phyloP scores from a whole-genome alignment of 2,888 invertebrate species.

The Eudemis profundana region DNA sequence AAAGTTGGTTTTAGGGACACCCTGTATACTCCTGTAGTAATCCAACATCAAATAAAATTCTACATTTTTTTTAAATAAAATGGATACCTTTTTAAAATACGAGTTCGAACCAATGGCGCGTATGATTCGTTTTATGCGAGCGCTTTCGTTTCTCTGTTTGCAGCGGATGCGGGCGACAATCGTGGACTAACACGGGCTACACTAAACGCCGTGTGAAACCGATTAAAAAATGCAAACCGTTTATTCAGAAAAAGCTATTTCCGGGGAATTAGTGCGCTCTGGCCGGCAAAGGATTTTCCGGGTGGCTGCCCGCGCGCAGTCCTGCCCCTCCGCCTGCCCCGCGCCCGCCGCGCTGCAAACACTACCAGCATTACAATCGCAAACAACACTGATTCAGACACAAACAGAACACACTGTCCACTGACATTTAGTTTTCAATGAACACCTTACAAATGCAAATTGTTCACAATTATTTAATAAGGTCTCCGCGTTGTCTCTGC shows the following conservation, averaged over 20 bases:
- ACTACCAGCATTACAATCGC: constrained; percentile 7
- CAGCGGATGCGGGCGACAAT: constrained; percentile 22
- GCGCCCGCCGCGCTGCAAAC: background rate
- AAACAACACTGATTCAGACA: constrained; percentile 16
- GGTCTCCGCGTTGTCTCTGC: no score
- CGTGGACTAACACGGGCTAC: constrained; percentile 15
- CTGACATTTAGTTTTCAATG: constrained; percentile 29
- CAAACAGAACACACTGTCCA: constrained; percentile 6
- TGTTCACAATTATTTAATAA: no score
- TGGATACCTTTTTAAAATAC: no score
- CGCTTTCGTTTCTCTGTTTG: constrained; percentile 7
- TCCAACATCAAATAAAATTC: no score
- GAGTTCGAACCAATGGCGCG: constrained; percentile 1
- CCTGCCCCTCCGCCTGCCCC: background rate
- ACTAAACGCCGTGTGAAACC: constrained; percentile 28
- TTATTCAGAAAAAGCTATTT: constrained; percentile 41
- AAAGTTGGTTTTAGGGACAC: no score
- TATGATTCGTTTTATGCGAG: background rate
- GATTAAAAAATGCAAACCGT: constrained; percentile 38
- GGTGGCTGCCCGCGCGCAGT: constrained; percentile 24
- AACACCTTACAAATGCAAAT: no score
- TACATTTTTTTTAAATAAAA: no score
- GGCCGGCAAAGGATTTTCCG: constrained; percentile 40
- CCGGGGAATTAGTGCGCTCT: constrained; percentile 42
- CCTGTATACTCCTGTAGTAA: no score